Evolutionary conservation across 2,888 invertebrate species (phyloP).

Genomic region (Morpho deidamia): DNA sequence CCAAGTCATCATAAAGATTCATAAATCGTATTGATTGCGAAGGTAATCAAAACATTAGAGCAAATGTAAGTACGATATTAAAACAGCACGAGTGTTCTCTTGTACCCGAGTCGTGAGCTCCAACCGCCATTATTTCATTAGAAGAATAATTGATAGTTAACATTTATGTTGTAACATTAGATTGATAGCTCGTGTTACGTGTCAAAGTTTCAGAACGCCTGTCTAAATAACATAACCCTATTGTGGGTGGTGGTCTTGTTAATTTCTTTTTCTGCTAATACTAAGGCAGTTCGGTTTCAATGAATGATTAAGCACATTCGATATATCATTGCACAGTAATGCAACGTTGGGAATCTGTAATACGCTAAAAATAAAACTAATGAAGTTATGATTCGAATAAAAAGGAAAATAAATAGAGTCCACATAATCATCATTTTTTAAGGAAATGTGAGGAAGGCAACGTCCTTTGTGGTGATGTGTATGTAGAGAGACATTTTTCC

Average conservation of each 20-base stretch:
- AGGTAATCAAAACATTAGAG: constrained; percentile 21
- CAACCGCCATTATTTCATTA: constrained; percentile 63
- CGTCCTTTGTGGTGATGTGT: no score
- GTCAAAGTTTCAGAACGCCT: constrained; percentile 38
- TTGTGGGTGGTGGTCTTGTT: constrained; percentile 41
- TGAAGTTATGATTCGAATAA: not conserved
- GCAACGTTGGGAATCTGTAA: constrained; percentile 37
- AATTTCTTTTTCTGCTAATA: constrained; percentile 38
- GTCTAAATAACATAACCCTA: constrained; percentile 32
- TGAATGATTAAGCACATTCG: constrained; percentile 51
- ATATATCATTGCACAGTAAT: constrained; percentile 57
- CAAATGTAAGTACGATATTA: constrained; percentile 24
- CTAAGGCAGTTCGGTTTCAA: constrained; percentile 35
- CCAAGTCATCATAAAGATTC: not conserved
- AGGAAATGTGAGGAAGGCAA: no score
- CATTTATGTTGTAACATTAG: constrained; percentile 58
- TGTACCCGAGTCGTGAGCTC: constrained; percentile 49
- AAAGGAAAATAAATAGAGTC: not conserved
- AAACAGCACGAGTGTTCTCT: constrained; percentile 28
- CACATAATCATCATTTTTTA: no score
- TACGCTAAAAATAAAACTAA: constrained; percentile 13
- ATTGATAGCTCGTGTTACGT: constrained; percentile 66
- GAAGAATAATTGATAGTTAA: constrained; percentile 65
- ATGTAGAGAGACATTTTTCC: no score
- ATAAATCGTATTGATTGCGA: constrained; percentile 10